Percentiles rank a stretch among this genome's conserved stretches.
Conservation (phyloP, 2,113 vertebrate species). For the Helogale parvula region DNA sequence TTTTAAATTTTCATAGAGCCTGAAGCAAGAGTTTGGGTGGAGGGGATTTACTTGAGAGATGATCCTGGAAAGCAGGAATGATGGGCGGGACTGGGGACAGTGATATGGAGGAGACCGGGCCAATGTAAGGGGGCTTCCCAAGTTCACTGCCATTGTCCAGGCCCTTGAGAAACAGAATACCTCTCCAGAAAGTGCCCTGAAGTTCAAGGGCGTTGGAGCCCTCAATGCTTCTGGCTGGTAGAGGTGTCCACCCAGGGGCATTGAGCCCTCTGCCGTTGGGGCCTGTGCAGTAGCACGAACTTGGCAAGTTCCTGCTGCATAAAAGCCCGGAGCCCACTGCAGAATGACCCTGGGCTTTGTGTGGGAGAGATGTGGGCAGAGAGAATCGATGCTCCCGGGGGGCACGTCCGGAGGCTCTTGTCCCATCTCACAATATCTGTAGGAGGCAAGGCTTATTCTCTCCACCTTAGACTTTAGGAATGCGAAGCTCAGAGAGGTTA, state of each 20-base stretch:
- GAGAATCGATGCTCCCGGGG: no score
- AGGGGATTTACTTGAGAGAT: background rate
- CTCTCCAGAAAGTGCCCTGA: background rate
- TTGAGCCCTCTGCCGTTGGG: background rate
- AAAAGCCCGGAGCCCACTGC: background rate
- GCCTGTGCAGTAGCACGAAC: background rate
- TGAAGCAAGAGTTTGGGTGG: background rate
- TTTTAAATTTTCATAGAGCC: background rate
- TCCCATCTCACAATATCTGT: no score
- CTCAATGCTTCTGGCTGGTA: no score
- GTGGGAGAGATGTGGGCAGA: background rate
- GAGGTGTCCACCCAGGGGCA: background rate
- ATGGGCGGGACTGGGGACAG: background rate
- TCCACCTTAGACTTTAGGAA: background rate
- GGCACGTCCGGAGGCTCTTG: background rate
- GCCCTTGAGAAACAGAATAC: background rate
- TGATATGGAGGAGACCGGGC: background rate
- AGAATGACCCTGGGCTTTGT: background rate
- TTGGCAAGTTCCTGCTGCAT: background rate
- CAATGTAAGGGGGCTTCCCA: background rate
- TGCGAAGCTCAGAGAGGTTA: background rate
- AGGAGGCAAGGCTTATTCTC: accelerated
- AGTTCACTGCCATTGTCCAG: background rate
- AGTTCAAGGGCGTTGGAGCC: background rate
- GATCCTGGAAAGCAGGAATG: background rate